These are phyloP conservation scores for Lepidurus arcticus DNA, from an alignment of 1,140 invertebrate genomes.

Conservation along the genomic window DNA sequence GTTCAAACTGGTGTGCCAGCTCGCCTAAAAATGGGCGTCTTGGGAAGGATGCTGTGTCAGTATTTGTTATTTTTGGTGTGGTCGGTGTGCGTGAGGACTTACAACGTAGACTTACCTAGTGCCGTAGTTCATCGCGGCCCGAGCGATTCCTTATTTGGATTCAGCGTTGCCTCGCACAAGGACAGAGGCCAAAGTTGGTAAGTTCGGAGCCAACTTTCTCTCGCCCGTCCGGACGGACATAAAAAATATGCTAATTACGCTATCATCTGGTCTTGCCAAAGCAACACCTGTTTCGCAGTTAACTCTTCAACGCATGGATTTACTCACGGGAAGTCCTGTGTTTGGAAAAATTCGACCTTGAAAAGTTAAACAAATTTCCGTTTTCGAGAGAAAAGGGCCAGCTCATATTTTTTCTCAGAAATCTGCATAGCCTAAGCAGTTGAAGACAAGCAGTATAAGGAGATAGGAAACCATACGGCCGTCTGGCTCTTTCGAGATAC, in stretches of 20 bases:
- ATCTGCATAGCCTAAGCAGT: neutral
- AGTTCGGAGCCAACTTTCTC: conserved; percentile 38
- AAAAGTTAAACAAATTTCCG: neutral
- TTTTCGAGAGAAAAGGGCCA: neutral
- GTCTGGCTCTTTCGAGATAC: neutral
- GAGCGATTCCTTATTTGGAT: conserved; percentile 50
- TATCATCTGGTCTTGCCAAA: neutral
- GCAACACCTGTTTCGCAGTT: neutral
- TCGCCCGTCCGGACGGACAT: neutral
- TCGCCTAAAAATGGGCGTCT: neutral
- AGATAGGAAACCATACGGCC: conserved; percentile 18
- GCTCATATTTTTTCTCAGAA: conserved; percentile 10
- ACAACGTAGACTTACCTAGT: conserved; percentile 50
- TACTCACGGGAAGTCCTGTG: neutral
- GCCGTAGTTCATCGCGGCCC: conserved; percentile 45
- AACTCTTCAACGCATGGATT: neutral
- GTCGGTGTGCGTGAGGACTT: conserved; percentile 39
- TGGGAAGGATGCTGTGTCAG: neutral
- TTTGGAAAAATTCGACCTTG: neutral
- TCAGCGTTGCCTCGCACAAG: conserved; percentile 50
- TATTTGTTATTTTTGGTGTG: conserved; percentile 25
- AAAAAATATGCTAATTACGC: neutral
- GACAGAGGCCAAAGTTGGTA: conserved; percentile 48
- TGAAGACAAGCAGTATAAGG: neutral
- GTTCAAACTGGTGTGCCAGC: neutral